These are phyloP conservation scores for Calliphora vomitoria DNA, from an alignment of 2,888 invertebrate species.

Conservation along the genomic window DNA sequence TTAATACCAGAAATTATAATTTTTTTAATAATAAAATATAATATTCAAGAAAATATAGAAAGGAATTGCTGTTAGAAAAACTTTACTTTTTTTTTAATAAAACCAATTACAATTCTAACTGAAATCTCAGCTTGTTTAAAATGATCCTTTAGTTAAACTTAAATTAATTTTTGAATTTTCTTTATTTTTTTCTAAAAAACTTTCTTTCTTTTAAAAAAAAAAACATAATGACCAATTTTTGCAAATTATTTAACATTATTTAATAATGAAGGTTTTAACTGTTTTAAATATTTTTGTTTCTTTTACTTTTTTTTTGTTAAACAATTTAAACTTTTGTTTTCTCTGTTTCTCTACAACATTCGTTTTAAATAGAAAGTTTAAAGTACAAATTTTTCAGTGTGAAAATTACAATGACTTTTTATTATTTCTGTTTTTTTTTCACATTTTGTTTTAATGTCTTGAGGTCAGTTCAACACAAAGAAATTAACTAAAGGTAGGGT, in stretches of 20 bases:
- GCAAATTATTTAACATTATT: background rate
- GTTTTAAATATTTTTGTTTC: background rate
- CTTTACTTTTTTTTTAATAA: too few species aligned
- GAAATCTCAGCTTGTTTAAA: too few species aligned
- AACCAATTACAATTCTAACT: too few species aligned
- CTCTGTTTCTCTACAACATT: background rate
- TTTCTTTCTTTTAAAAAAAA: background rate
- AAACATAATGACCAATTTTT: background rate
- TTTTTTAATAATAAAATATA: too few species aligned
- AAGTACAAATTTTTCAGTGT: conserved; percentile 40
- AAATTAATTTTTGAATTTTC: too few species aligned
- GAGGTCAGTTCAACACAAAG: conserved; percentile 8
- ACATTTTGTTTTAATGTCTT: background rate
- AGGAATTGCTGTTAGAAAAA: too few species aligned
- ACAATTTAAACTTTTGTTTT: conserved; percentile 13
- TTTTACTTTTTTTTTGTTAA: background rate
- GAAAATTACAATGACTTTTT: conserved; percentile 58
- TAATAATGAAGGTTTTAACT: background rate
- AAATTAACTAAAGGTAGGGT: background rate
- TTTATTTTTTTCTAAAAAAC: background rate
- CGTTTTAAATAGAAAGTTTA: conserved; percentile 58
- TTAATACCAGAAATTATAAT: too few species aligned
- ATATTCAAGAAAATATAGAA: too few species aligned
- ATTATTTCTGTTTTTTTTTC: conserved; percentile 24
- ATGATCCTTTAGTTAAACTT: too few species aligned